Evolutionary conservation across 2,113 vertebrate species (phyloP).

Genomic region (Ornithorhynchus anatinus): DNA sequence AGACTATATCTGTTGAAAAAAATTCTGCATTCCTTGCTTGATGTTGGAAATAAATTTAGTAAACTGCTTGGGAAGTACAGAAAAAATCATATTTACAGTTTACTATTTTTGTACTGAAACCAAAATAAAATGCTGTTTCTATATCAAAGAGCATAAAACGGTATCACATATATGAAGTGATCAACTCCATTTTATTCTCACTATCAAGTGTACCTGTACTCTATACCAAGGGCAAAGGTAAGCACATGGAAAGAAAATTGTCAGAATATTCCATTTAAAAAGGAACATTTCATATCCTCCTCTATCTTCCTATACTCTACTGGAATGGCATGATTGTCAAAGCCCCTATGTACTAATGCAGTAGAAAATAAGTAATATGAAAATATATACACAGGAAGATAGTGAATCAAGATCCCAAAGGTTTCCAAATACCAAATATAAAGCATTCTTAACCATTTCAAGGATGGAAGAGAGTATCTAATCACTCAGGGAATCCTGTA

Average conservation of each 20-base stretch:
- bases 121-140: slow-evolving; percentile 16
- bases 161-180: not conserved
- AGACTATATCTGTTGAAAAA: slow-evolving; percentile 43
- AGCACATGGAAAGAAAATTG: not conserved
- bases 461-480: slow-evolving; percentile 1
- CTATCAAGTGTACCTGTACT: not conserved
- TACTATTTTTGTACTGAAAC: slow-evolving; percentile 21
- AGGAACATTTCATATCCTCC: not conserved
- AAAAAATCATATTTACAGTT: slow-evolving; percentile 27
- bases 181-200: not conserved
- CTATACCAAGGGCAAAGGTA: not conserved
- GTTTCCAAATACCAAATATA: not conserved
- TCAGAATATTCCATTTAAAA: too few species aligned
- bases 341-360: not conserved
- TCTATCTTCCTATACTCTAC: not conserved
- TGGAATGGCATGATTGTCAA: not conserved
- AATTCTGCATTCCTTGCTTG: slow-evolving; percentile 33
- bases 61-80: slow-evolving; percentile 23
- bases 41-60: slow-evolving; percentile 41
- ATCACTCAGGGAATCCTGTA: too few species aligned
- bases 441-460: not conserved
- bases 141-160: not conserved
- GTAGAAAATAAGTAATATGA: not conserved
- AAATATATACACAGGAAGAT: not conserved
- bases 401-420: not conserved